These are phyloP conservation scores for Macrocentrus cingulum DNA, from an alignment of 1,140 invertebrate genomes.

Conservation along the genomic window DNA sequence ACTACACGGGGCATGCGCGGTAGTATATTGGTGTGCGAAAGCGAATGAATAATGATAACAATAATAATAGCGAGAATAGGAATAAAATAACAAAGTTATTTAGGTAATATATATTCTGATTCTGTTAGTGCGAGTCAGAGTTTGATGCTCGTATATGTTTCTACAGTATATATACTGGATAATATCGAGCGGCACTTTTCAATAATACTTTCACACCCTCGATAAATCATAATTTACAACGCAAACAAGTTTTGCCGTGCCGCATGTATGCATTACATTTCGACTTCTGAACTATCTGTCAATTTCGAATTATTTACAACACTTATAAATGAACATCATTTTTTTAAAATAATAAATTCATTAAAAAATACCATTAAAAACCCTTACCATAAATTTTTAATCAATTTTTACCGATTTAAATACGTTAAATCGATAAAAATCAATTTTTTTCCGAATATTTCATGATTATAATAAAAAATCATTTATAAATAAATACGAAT, in stretches of 20 bases:
- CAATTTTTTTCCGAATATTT: too few relatives aligned
- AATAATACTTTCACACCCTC: slow-evolving; percentile 4
- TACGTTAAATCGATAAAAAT: too few relatives aligned
- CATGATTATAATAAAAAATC: too few relatives aligned
- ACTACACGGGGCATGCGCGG: too few relatives aligned
- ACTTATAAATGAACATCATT: too few relatives aligned
- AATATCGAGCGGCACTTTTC: background rate
- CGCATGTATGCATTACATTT: background rate
- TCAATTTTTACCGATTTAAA: too few relatives aligned
- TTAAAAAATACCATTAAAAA: background rate
- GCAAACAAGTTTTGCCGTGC: background rate
- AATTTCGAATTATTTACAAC: background rate
- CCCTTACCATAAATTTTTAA: too few relatives aligned
- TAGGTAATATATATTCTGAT: background rate
- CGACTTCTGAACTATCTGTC: background rate
- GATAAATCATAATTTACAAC: slow-evolving; percentile 3
- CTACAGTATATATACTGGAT: too few relatives aligned
- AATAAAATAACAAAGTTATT: slow-evolving; percentile 8
- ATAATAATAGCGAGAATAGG: slow-evolving; percentile 8
- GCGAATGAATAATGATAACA: background rate
- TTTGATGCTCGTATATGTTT: background rate
- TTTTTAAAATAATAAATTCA: too few relatives aligned
- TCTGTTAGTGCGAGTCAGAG: too few relatives aligned
- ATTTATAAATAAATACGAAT: too few relatives aligned
- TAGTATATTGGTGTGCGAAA: too few relatives aligned